Conservation (phyloP, 2,113 vertebrate species). For the Naja naja region DNA sequence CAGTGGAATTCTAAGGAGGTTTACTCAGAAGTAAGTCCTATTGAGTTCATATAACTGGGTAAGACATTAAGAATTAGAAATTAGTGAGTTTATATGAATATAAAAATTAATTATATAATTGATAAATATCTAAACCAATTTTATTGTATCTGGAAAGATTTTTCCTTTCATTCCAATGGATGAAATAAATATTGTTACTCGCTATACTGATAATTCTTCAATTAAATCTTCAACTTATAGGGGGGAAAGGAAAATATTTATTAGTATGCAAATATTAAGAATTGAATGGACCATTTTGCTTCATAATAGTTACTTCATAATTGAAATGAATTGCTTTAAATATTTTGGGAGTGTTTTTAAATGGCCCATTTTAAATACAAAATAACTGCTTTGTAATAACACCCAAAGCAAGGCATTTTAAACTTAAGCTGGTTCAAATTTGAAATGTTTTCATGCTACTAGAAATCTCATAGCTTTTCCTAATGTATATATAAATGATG, state of each 20-base stretch:
- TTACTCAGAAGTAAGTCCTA: neutral
- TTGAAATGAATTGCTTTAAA: neutral
- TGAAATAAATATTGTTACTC: neutral
- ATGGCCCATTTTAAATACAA: neutral
- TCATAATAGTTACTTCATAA: neutral
- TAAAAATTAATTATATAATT: neutral
- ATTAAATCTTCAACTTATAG: neutral
- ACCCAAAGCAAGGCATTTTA: neutral
- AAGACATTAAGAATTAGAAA: neutral
- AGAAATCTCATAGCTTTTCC: neutral
- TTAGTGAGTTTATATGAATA: neutral
- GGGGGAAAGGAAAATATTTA: neutral
- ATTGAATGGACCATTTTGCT: neutral
- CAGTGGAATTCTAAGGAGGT: neutral
- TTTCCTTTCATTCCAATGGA: neutral
- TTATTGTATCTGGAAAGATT: neutral
- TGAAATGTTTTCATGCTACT: neutral
- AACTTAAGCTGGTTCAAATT: neutral
- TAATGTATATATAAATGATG: neutral
- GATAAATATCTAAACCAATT: neutral
- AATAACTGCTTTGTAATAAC: neutral
- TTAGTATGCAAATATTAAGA: neutral
- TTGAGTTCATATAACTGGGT: neutral
- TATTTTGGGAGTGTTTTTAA: neutral
- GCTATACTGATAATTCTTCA: neutral